Conservation (phyloP, 2,797 vertebrate genomes). For the Microctenopoma steveboyesi region DNA sequence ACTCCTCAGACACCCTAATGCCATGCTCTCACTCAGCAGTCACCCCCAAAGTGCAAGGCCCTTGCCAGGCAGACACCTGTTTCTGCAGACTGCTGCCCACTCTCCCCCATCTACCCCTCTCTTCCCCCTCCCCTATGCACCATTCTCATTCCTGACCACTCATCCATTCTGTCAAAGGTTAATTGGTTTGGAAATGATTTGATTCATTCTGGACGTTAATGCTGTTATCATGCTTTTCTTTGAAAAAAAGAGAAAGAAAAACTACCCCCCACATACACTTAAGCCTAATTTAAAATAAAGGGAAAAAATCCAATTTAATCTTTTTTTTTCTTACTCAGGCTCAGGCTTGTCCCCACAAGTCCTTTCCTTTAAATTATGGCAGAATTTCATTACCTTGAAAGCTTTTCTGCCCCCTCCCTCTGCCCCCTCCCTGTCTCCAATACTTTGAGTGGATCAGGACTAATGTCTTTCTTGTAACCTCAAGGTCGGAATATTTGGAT, state of each 20-base stretch:
- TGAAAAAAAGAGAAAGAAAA: constrained; percentile 76
- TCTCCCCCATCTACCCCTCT: constrained; percentile 33
- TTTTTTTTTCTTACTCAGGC: constrained; percentile 67
- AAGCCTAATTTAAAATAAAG: constrained; percentile 88
- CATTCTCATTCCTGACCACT: constrained; percentile 84
- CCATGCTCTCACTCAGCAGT: constrained; percentile 24
- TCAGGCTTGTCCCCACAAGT: constrained; percentile 83
- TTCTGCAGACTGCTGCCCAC: constrained; percentile 22
- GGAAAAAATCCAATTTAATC: constrained; percentile 86
- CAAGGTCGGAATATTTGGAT: constrained; percentile 87
- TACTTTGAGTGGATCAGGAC: constrained; percentile 85
- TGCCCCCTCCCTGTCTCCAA: constrained; percentile 72
- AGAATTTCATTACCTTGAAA: constrained; percentile 91
- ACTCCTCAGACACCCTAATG: constrained; percentile 29
- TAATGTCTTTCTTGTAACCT: constrained; percentile 89
- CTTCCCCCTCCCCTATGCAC: constrained; percentile 38
- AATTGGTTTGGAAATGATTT: constrained; percentile 92
- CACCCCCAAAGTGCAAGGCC: constrained; percentile 34
- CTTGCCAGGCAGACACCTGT: constrained; percentile 20
- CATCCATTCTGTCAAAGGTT: constrained; percentile 89
- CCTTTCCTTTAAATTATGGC: constrained; percentile 88
- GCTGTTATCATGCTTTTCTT: constrained; percentile 88
- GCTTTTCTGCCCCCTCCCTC: constrained; percentile 80
- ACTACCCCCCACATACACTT: constrained; percentile 82
- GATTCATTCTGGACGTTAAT: constrained; percentile 88